phyloP scores from a whole-genome alignment of 2,888 invertebrate species.

The Heliconius cydno region DNA sequence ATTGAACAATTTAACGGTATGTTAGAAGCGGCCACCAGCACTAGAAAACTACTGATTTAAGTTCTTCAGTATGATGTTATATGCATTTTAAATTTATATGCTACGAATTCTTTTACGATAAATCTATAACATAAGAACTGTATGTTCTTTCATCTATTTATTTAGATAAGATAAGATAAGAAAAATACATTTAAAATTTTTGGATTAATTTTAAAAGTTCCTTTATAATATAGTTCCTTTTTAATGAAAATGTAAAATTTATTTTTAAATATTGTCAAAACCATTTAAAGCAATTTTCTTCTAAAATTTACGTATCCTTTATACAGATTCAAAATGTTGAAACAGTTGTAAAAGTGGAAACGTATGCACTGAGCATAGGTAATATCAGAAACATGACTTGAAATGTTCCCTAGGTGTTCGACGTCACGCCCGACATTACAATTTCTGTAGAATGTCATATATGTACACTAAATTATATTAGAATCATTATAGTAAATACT shows the following conservation, averaged over 20 bases:
- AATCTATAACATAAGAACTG: no score
- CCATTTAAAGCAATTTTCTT: no score
- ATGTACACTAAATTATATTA: not conserved
- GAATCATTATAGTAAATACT: not conserved
- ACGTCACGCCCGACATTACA: not conserved
- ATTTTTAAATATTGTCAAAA: no score
- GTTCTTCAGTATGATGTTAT: constrained; percentile 1
- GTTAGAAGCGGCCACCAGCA: constrained; percentile 37
- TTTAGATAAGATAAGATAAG: no score
- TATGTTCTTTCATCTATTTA: no score
- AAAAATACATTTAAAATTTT: no score
- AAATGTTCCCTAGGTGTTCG: not conserved
- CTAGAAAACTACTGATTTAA: constrained; percentile 30
- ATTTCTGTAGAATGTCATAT: not conserved
- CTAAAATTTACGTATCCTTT: no score
- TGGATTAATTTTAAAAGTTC: not conserved
- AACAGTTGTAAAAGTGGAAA: not conserved
- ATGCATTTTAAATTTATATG: not conserved
- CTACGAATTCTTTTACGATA: no score
- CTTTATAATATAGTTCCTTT: no score
- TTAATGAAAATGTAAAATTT: no score
- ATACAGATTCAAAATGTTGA: not conserved
- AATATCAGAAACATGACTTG: not conserved
- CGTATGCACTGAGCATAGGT: not conserved
- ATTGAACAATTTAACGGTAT: constrained; percentile 76